Evolutionary conservation across 1,140 invertebrate species (phyloP), one percentile per base, ranked within the genome.

Genomic region (Neuroterus valhalla): DNA sequence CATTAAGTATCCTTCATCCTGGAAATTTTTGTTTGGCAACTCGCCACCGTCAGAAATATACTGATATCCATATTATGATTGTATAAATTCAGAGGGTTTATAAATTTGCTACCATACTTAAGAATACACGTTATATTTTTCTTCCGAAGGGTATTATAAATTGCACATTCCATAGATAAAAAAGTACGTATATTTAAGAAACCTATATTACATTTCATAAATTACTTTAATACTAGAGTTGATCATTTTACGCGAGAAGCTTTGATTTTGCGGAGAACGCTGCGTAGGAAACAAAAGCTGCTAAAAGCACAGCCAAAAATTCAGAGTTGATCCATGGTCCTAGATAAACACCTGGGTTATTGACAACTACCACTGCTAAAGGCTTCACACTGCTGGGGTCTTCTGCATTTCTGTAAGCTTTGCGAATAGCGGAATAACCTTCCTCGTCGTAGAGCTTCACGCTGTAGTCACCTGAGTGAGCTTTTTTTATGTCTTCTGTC

Each of bases 261-360:
- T 96, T 96, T 76, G 93, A 94, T 88, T 96, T 96, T 76, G 95
- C 94, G 62, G 94, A 93, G 81, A 97, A 94, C 12, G 97, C 97
- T 78, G 95, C 92, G 88, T 98, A 98, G 72, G 95, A 96, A 19
- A 98, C 93, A 48, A 96, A 86, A 74, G 95, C 91, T 3, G 96
- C 95, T 2, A 96, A 87, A 43, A 94, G 89, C 12, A 95, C 94
- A 44, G 97, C 97, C 50, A 98, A 90, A 38, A 98, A 93, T 91
- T 99, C 97, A 12, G 96, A 97, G 83, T 97, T 97, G 12, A 99
- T 92, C 94, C 95, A 96, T 8, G 96, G 96, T 15, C 97, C 97
- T 78, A 94, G 94, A 90, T 97, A 98, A 74, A 96, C 94, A 78
- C 96, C 96, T 74, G 95, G 94, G 85, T 97, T 95, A 78, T 94